Evolutionary conservation across 2,113 vertebrate genomes (phyloP).

Genomic region (Larimichthys polyactis): DNA sequence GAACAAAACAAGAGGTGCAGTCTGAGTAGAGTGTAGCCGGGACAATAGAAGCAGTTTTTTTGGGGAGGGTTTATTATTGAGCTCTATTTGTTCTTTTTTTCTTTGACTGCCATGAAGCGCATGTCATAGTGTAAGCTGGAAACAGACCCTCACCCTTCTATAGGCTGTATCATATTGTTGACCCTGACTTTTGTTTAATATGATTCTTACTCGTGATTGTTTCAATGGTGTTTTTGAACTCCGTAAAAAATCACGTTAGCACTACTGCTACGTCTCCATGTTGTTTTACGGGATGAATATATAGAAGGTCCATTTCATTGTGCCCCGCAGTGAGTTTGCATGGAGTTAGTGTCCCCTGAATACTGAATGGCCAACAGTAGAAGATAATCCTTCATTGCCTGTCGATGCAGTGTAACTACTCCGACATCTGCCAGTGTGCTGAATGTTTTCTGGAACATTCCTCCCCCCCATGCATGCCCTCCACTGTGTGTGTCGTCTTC

Average conservation of each 20-base stretch:
- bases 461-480: conserved; percentile 54
- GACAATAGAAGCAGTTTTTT: neutral
- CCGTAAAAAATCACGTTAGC: conserved; percentile 40
- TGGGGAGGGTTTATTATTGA: conserved; percentile 15
- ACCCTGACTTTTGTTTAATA: conserved; percentile 62
- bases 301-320: conserved; percentile 29
- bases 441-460: conserved; percentile 60
- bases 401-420: conserved; percentile 49
- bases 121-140: conserved; percentile 65
- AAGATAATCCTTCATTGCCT: conserved; percentile 19
- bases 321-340: conserved; percentile 25
- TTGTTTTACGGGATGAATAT: conserved; percentile 51
- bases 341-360: conserved; percentile 18
- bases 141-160: conserved; percentile 31
- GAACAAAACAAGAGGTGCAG: neutral
- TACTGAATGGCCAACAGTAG: conserved; percentile 1
- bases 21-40: conserved; percentile 28
- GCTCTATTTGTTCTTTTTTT: conserved; percentile 17
- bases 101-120: conserved; percentile 51
- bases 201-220: conserved; percentile 71
- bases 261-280: conserved; percentile 41
- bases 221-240: conserved; percentile 63
- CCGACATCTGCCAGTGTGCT: conserved; percentile 34
- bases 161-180: conserved; percentile 66
- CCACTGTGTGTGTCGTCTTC: conserved; percentile 11